Evolutionary conservation across 1,140 invertebrate species (phyloP).

Genomic region (Dryas iulia): DNA sequence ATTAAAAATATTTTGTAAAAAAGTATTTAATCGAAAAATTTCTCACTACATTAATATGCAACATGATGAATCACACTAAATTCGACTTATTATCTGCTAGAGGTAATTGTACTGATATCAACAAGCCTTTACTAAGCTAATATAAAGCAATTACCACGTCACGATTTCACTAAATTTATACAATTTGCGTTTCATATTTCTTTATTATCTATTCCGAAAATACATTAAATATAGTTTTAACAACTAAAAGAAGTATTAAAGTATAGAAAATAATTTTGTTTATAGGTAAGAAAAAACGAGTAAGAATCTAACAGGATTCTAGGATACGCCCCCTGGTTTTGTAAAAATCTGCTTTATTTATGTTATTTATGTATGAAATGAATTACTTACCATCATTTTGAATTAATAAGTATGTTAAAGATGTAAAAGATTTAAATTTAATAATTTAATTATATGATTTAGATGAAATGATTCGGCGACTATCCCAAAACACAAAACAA

Average conservation of each 20-base stretch:
- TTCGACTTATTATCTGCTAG: background rate
- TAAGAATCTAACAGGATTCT: constrained; percentile 10
- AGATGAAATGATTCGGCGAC: background rate
- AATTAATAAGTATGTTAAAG: background rate
- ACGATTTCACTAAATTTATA: constrained; percentile 8
- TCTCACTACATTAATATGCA: background rate
- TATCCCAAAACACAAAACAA: constrained; percentile 12
- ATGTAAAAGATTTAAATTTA: background rate
- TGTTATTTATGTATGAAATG: background rate
- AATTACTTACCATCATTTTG: constrained; percentile 37
- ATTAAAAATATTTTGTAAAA: too few species aligned
- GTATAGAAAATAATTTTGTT: background rate
- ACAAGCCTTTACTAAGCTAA: background rate
- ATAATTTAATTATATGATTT: constrained; percentile 5
- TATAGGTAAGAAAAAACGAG: background rate
- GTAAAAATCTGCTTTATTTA: background rate
- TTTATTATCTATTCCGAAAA: background rate
- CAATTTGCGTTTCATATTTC: background rate
- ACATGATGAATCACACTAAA: background rate
- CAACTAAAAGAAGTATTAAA: background rate
- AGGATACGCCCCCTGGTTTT: constrained; percentile 37
- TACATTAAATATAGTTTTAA: background rate
- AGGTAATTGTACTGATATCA: constrained; percentile 12
- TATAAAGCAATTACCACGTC: background rate
- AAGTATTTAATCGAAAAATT: background rate